Conservation (phyloP, 2,797 vertebrate genomes). For the Crenichthys baileyi region DNA sequence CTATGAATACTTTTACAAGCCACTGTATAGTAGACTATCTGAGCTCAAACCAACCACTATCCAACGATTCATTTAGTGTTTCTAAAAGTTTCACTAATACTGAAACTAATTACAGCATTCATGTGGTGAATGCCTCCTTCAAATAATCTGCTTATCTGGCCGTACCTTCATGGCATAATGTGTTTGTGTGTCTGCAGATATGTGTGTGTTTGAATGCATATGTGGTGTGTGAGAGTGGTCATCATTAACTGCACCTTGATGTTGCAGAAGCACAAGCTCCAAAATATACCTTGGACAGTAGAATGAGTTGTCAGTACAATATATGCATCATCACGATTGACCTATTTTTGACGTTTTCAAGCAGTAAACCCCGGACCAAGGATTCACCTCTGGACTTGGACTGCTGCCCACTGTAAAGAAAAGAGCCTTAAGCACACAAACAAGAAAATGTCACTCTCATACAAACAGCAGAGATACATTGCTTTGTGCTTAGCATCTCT, state of each 20-base stretch:
- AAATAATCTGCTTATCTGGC: slow-evolving; percentile 78
- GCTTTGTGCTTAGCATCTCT: slow-evolving; percentile 65
- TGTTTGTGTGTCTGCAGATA: slow-evolving; percentile 29
- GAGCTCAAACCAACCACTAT: slow-evolving; percentile 44
- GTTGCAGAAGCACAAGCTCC: slow-evolving; percentile 52
- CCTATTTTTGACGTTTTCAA: slow-evolving; percentile 69
- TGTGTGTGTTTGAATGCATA: slow-evolving; percentile 17
- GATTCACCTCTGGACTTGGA: slow-evolving; percentile 74
- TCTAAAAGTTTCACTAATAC: slow-evolving; percentile 68
- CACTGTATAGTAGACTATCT: slow-evolving; percentile 3
- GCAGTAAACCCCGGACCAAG: slow-evolving; percentile 63
- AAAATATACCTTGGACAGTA: slow-evolving; percentile 73
- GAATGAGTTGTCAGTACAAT: slow-evolving; percentile 57
- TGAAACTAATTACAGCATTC: slow-evolving; percentile 77
- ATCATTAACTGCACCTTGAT: slow-evolving; percentile 64
- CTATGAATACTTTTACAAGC: no score
- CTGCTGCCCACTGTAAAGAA: slow-evolving; percentile 71
- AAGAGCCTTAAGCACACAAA: slow-evolving; percentile 62
- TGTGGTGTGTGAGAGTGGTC: slow-evolving; percentile 45
- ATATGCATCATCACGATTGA: slow-evolving; percentile 74
- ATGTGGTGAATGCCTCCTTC: slow-evolving; percentile 70
- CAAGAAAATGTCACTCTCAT: slow-evolving; percentile 37
- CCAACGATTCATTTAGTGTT: slow-evolving; percentile 63
- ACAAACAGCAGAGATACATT: slow-evolving; percentile 56
- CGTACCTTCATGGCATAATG: slow-evolving; percentile 55